Base-by-base conservation (phyloP, 2,888 invertebrate species). In the Andrena praecox region DNA sequence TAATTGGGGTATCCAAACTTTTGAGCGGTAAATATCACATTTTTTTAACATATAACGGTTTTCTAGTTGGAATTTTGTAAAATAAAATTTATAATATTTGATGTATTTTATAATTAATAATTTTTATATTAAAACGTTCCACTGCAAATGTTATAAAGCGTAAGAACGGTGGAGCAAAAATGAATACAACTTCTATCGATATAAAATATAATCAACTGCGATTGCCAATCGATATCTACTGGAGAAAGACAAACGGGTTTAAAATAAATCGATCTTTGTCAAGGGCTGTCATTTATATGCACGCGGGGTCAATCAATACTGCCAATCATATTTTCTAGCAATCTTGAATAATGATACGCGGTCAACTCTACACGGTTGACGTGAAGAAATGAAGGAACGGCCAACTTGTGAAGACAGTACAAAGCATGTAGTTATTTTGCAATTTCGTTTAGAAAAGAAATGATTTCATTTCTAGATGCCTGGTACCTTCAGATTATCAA, bases 221-320 rank as follows among this genome's bases (percentile, higher is more conserved):
- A 67, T 67, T 52, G 24, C 20, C n/a, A 67, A 59, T 42, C 66
- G 66, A 29, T 66, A 62, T 31, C 35, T 35, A 10, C 35, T 10
- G 35, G 35, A 35, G 35, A 10, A 35, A 35, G 10, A 35, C 35
- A 42, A 77, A 73, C 77, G 42, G 67, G 73, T 73, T 77, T 77
- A 50, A 12, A 66, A 73, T 73, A 60, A 64, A 73, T 72, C 72
- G 33, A 66, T 77, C 77, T 73, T 66, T 73, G 66, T 66, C 73
- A 56, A 35, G 54, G 48, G 8, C 29, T 73, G 66, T 66, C 73
- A 31, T 66, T 73, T 24, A 27, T 73, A 60, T n/a, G 59, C 29
- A 27, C 10, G 20, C 35, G 12, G 52, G 52, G 67, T 67, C 52
- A 67, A 77, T 60, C 73, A 24, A 0, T 29, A 67, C 54, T 73